Conservation (phyloP, 2,113 vertebrate genomes). For the Rhinolophus sinicus region DNA sequence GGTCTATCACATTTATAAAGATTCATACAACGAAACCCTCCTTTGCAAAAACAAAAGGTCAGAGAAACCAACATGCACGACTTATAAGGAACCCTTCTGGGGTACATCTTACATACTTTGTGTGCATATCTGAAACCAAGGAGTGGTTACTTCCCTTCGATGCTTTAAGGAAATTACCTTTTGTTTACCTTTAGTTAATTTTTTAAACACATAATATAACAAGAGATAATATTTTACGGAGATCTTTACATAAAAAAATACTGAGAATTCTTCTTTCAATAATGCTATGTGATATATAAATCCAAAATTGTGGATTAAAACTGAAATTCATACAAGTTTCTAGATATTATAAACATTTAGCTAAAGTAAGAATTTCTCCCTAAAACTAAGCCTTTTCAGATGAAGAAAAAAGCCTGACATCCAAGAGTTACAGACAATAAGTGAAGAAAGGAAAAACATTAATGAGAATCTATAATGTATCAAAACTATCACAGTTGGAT, state of each 20-base stretch:
- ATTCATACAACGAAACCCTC: constrained; percentile 54
- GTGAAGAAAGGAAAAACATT: background rate
- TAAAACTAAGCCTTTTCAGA: background rate
- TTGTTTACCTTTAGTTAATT: background rate
- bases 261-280: background rate
- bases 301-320: background rate
- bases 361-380: background rate
- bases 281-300: background rate
- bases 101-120: background rate
- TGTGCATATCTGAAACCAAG: background rate
- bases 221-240: background rate
- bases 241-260: background rate
- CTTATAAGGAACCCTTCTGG: constrained; percentile 43
- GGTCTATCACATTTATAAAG: constrained; percentile 3
- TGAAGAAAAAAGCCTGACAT: background rate
- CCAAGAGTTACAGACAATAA: background rate
- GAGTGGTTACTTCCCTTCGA: background rate
- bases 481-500: background rate
- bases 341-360: background rate
- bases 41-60: constrained; percentile 72
- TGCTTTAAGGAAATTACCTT: background rate
- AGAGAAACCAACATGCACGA: constrained; percentile 61
- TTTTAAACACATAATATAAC: background rate
- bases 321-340: background rate
- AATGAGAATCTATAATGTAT: background rate